Evolutionary conservation across 2,888 invertebrate species (phyloP), one percentile per base, ranked within the genome.

Genomic region (Orthosia cruda): DNA sequence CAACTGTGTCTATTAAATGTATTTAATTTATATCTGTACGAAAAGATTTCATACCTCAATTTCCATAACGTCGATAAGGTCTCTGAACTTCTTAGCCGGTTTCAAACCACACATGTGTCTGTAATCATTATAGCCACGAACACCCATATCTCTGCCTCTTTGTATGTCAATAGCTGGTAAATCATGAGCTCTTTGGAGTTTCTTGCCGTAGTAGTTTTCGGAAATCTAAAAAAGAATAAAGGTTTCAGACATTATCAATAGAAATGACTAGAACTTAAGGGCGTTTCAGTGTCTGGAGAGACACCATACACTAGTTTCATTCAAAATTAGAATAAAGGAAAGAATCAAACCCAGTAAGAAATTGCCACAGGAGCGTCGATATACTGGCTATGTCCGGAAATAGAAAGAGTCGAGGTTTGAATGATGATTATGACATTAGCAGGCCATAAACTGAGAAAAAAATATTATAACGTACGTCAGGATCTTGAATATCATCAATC

Each of bases 71-170:
- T 94, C 94, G 2, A 88, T 71, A 20, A 95, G 91, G 71, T 95
- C 95, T 67, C 92, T 91, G 79, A 95, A 95, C 32, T 89, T 90
- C 57, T 91, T 91, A 0, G 93, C 94, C 4, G 88, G 81, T 71
- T 91, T 92, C 32, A 94, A 69, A 0, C 94, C 93, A 70, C 95
- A 95, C 9, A 93, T 59, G 20, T 91, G 86, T 58, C 95, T 91
- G 68, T 95, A 95, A 52, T 92, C 93, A 75, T 94, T 95, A 77
- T 95, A 95, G 0, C 94, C 93, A 15, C 92, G 90, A 15, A 95
- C 74, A 4, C 94, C 94, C 81, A 95, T 83, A 71, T 95, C 95
- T 83, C 95, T 91, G 3, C 95, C 92, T 84, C 93, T 91, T 77
- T 95, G 95, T 83, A 95, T 94, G 74, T 92, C 94, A 47, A 92